These are phyloP conservation scores for Sarcophaga bullata DNA, from an alignment of 1,140 invertebrate species.

Conservation along the genomic window DNA sequence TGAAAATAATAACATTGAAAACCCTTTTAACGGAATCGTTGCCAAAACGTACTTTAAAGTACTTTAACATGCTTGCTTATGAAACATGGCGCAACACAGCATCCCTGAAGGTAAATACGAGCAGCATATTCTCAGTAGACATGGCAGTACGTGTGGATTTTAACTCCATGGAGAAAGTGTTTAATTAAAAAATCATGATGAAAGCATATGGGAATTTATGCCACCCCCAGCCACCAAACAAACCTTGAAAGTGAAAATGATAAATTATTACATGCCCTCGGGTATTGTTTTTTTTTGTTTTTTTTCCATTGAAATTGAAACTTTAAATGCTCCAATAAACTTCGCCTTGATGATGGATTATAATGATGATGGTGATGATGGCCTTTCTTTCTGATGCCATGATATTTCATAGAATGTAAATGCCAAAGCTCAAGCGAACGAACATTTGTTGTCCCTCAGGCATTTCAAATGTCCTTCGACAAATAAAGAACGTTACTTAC, in stretches of 20 bases:
- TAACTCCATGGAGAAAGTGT: conserved; percentile 15
- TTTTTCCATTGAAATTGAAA: no score
- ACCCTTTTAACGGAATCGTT: not conserved
- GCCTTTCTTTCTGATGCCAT: no score
- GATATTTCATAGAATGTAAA: no score
- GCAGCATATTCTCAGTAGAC: not conserved
- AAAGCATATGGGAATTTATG: not conserved
- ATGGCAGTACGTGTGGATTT: not conserved
- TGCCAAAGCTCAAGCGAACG: no score
- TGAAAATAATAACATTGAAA: not conserved
- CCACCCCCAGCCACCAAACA: not conserved
- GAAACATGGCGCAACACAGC: not conserved
- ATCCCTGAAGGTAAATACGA: conserved; percentile 7
- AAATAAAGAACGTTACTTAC: no score
- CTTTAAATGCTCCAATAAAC: no score
- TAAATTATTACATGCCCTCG: not conserved
- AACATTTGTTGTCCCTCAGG: no score
- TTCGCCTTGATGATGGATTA: no score
- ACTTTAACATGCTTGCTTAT: conserved; percentile 17
- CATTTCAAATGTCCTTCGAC: no score
- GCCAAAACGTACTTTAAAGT: not conserved
- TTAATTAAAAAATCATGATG: not conserved
- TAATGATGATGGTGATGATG: no score
- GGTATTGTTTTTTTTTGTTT: not conserved
- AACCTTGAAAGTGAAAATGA: conserved; percentile 19